Base-by-base conservation (phyloP, 2,113 vertebrate species). In the Scophthalmus maximus region DNA sequence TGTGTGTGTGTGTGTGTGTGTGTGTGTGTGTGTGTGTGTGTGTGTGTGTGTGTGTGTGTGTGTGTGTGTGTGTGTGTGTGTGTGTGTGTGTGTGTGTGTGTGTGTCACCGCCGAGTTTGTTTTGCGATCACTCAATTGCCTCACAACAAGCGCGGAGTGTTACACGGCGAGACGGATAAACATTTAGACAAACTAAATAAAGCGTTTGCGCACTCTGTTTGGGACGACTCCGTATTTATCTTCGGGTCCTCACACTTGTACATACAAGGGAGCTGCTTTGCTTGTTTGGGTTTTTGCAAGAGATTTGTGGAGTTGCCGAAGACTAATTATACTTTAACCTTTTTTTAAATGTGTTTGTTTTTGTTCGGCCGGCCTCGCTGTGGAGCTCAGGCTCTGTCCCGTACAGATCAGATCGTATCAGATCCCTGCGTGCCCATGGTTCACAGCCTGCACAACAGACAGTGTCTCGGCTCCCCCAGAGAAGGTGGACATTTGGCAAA, bases 161-260 rank as follows among this genome's bases (percentile, higher is more conserved):
- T 87, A 78, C 70, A 78, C 82, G 84, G 84, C 77, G 69, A 86
- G 85, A 79, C 42, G 73, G 82, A 87, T 92, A 93, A 94, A 92
- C 92, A 94, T 94, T 94, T 92, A 84, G 85, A 91, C 89, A 92
- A 87, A 87, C 90, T 88, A 90, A 92, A 91, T 91, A 89, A 89
- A 91, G 83, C 75, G 23, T 80, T 87, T 73, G 64, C 85, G 60
- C 62, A 15, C 69, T 55, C 65, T 74, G 79, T 85, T 83, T 73
- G 49, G 67, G 71, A 69, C 26, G 71, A 69, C 26, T 74, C 83
- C 53, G 42, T 88, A 87, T 92, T 91, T 89, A 82, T 88, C 87
- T 88, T 82, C 27, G 73, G 79, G 61, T 78, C 80, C 68, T 89
- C 71, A 38, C 46, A 75, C 80, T 63, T 85, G 81, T 75, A 52